These are phyloP conservation scores for Sitta carolinensis DNA, from an alignment of 2,797 vertebrate species.

Conservation along the genomic window DNA sequence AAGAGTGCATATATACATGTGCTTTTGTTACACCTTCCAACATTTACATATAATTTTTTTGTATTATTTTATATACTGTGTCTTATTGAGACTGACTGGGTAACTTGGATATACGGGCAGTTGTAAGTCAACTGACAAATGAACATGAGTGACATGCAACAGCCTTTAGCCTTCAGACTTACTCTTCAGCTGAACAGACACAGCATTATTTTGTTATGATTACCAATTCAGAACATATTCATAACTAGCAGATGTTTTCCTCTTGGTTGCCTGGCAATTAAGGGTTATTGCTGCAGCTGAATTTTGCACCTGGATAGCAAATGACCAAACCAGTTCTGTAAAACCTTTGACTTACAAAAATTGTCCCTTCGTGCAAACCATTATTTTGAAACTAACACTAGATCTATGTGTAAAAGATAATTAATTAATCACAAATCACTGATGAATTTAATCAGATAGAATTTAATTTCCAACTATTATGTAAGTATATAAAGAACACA, in stretches of 20 bases:
- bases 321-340: neutral
- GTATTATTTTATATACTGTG: neutral
- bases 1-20: neutral
- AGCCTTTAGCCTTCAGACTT: constrained; percentile 6
- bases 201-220: constrained; percentile 48
- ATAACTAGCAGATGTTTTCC: constrained; percentile 51
- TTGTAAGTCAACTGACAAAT: neutral
- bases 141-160: neutral
- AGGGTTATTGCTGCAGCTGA: constrained; percentile 51
- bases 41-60: neutral
- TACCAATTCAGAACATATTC: constrained; percentile 58
- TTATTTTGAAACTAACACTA: neutral
- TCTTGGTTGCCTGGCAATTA: constrained; percentile 62
- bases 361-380: neutral
- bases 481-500: neutral
- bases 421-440: neutral
- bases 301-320: constrained; percentile 46
- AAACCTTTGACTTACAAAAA: constrained; percentile 28
- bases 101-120: neutral
- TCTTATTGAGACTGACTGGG: neutral
- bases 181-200: constrained; percentile 6
- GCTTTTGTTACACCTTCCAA: neutral
- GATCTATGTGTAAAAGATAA: neutral
- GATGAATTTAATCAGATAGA: neutral
- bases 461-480: neutral